Conservation (phyloP, 2,113 vertebrate genomes). For the Chamaetylas fuelleborni region DNA sequence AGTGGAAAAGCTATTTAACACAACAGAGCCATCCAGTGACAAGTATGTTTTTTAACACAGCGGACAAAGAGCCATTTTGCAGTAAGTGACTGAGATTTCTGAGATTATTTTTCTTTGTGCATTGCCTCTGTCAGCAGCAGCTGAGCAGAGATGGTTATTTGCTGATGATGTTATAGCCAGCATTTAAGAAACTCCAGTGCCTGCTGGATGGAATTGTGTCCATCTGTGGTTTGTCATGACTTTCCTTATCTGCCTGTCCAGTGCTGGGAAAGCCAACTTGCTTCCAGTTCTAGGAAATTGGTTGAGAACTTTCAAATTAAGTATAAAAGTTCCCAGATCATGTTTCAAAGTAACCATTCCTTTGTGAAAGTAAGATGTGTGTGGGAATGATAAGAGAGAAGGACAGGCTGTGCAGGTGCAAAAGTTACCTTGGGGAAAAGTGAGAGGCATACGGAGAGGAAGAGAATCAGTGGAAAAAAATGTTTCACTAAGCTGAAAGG, state of each 20-base stretch:
- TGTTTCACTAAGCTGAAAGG: not conserved
- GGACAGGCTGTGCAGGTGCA: not conserved
- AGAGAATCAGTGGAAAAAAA: not conserved
- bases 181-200: not conserved
- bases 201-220: not conserved
- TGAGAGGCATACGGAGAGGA: not conserved
- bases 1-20: slow-evolving; percentile 81
- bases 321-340: not conserved
- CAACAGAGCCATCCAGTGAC: slow-evolving; percentile 72
- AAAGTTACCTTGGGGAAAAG: not conserved
- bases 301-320: not conserved
- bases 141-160: not conserved
- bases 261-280: not conserved
- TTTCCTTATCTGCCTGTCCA: not conserved
- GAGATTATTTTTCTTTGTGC: not conserved
- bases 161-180: not conserved
- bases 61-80: slow-evolving; percentile 79
- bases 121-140: not conserved
- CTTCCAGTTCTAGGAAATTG: not conserved
- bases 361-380: not conserved
- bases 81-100: slow-evolving; percentile 77
- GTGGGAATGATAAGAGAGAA: not conserved
- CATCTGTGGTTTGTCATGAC: not conserved
- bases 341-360: not conserved
- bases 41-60: slow-evolving; percentile 87